Evolutionary conservation across 2,113 vertebrate species (phyloP), one percentile per base, ranked within the genome.

Genomic region (Vulpes ferrilata): DNA sequence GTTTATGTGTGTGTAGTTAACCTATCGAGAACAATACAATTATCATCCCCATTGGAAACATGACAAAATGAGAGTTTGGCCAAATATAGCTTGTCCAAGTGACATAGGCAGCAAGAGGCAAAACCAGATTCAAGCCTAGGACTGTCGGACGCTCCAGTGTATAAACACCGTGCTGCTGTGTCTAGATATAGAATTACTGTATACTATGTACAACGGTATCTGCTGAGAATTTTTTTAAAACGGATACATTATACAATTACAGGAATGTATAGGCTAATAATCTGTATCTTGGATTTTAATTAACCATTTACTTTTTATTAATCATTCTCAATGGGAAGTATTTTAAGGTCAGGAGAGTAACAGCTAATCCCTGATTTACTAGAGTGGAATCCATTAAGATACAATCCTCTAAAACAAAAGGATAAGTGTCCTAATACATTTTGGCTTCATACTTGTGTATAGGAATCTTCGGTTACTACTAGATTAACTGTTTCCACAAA

Each of bases 281-380:
- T 65, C 15, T 84, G 2, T 79, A 80, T 67, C 81, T 91, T 90
- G 11, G 3, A 35, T 85, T 96, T 93, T 81, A 96, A 79, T 74
- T 11, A 91, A 15, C 38, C 69, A 0, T 84, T 94, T 13, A 60
- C 15, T 35, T 74, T 76, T 53, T 64, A 85, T 73, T 84, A 64
- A 59, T 93, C 20, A 89, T 69, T 88, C 15, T 95, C 27, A 88
- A 1, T 71, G 10, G 43, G 30, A 82, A 79, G 3, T 71, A 85
- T 53, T 84, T 96, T 59, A 93, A 96, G 7, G 9, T 79, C 74
- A 74, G 83, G 1, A 82, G 3, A 23, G 7, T 51, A 23, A 65
- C 12, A 67, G 25, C 20, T 79, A 88, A 13, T 59, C n/a, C 12
- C 6, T 82, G 5, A 85, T 84, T 71, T 65, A 35, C 12, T 92